Base-by-base conservation (phyloP, 2,113 vertebrate genomes). In the Saimiri boliviensis region DNA sequence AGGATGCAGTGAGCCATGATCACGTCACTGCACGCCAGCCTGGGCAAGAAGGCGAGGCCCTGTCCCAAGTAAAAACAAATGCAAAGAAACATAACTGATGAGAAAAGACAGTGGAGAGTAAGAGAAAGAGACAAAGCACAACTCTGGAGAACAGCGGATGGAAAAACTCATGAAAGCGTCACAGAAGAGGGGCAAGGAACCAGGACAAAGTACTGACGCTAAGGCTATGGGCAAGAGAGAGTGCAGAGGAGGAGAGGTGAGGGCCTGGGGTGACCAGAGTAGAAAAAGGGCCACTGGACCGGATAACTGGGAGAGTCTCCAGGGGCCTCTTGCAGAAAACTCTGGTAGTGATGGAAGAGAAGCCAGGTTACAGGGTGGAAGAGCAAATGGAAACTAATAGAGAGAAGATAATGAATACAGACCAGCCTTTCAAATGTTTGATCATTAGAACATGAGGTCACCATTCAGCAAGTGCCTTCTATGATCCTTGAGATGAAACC, bases 141-240 rank as follows among this genome's bases (percentile, higher is more conserved):
- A 9, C 17, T 35, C 19, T 4, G 45, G 80, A 17, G 21, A 56
- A 80, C 6, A 16, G 8, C 1, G 4, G 20, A 35, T 17, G 52
- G 54, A 42, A n/a, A 35, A 32, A 21, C 45, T 40, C 30, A 4
- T 5, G 11, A 45, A 23, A 40, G 25, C 4, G 1, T 17, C 19
- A 3, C 6, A 35, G 63, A 58, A 58, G 19, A 11, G 5, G 27
- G 11, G 60, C 0, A 0, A 45, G 86, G 52, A 79, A 17, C 8
- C 45, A 37, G 12, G 12, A 91, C 7, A 63, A 2, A n/a, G 30
- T 14, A 16, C 40, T 7, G 52, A 70, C 9, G 10, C 13, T 3
- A 27, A 42, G 47, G 10, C 7, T 23, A 13, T 20, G 40, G 54
- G 40, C 3, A 45, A 68, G 16, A 10, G 35, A 5, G 40, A n/a